phyloP scores from a whole-genome alignment of 1,140 invertebrate genomes.

The Anadara kagoshimensis region DNA sequence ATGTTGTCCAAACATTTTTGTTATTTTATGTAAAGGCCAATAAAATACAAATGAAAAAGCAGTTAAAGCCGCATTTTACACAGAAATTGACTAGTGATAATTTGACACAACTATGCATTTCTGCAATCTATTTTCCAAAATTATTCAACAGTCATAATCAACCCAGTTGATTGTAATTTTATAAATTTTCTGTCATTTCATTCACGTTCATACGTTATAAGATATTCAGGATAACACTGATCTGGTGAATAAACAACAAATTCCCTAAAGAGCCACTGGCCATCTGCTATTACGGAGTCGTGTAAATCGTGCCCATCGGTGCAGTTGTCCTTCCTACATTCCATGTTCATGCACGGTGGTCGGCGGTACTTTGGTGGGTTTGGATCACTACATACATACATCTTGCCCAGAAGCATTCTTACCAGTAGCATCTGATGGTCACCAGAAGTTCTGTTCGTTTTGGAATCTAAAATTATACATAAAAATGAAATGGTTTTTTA shows the following conservation, averaged over 20 bases:
- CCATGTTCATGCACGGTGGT: slow-evolving; percentile 40
- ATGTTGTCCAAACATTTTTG: too few species aligned
- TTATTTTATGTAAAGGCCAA: too few species aligned
- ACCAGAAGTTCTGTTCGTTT: slow-evolving; percentile 20
- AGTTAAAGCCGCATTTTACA: too few species aligned
- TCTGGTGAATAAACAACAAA: slow-evolving; percentile 51
- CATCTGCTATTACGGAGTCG: slow-evolving; percentile 52
- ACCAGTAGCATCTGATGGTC: slow-evolving; percentile 43
- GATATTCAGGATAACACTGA: slow-evolving; percentile 54
- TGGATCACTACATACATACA: slow-evolving; percentile 27
- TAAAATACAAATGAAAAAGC: too few species aligned
- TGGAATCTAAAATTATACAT: slow-evolving; percentile 11
- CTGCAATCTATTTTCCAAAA: too few species aligned
- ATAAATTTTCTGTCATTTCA: background rate
- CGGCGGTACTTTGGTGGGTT: slow-evolving; percentile 36
- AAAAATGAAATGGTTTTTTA: background rate
- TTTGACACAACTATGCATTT: too few species aligned
- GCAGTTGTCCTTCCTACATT: slow-evolving; percentile 26
- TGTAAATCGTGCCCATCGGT: background rate
- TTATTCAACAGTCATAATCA: too few species aligned
- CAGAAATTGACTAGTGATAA: too few species aligned
- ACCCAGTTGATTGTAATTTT: too few species aligned
- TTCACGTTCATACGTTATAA: slow-evolving; percentile 54
- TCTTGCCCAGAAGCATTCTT: slow-evolving; percentile 42
- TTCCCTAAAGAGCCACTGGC: slow-evolving; percentile 50